Conservation (phyloP, 2,888 invertebrate genomes). For the Rhodophaea formosa region DNA sequence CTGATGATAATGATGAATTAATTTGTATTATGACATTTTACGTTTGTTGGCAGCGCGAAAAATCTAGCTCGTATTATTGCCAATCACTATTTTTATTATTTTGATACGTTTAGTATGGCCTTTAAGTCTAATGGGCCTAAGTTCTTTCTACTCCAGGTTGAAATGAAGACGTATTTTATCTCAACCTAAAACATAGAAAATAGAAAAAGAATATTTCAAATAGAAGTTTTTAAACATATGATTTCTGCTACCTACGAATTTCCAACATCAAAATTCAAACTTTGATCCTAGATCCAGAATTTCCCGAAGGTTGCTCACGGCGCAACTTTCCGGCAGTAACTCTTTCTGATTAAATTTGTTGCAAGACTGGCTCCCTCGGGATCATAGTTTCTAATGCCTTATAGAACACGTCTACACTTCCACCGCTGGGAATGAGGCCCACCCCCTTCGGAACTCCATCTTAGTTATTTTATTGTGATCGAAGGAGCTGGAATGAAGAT, state of each 20-base stretch:
- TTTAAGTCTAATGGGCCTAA: too few species aligned
- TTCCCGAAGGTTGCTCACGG: conserved; percentile 6
- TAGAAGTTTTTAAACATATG: too few species aligned
- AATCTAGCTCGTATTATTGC: too few species aligned
- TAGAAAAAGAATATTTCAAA: too few species aligned
- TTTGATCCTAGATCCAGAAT: conserved; percentile 6
- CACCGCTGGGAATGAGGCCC: neutral
- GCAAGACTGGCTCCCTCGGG: conserved; percentile 14
- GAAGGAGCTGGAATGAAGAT: neutral
- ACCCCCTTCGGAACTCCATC: neutral
- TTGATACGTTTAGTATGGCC: too few species aligned
- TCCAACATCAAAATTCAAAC: conserved; percentile 9
- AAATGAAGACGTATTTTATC: too few species aligned
- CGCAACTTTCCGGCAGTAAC: conserved; percentile 13
- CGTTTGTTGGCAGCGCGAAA: too few species aligned
- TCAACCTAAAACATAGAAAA: too few species aligned
- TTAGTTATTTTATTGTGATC: conserved; percentile 2
- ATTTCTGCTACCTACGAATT: neutral
- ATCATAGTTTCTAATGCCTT: conserved; percentile 15
- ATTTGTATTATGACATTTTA: too few species aligned
- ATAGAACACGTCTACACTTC: conserved; percentile 13
- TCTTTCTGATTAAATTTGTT: conserved; percentile 20
- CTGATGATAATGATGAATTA: too few species aligned
- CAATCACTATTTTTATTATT: too few species aligned
- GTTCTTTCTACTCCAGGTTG: too few species aligned